Evolutionary conservation across 2,888 invertebrate species (phyloP), one percentile per base, ranked within the genome.

Genomic region (Calephelis perditalis): DNA sequence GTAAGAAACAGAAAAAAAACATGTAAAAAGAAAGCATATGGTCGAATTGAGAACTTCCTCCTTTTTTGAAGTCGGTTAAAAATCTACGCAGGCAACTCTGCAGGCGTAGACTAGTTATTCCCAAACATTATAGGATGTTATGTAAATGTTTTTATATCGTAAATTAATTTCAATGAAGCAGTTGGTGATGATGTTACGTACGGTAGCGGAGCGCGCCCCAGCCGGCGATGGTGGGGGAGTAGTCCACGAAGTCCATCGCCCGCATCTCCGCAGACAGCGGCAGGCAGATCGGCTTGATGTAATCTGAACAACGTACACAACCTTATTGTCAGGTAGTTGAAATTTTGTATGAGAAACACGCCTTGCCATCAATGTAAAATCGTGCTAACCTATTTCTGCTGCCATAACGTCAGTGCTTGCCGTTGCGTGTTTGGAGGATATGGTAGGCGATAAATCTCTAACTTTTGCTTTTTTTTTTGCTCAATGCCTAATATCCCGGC

Each of bases 161-260:
- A 8, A 40, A 11, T 6, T 43, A 26, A 10, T 44, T 46, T 57
- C n/a, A 57, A 55, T 35, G 49, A 54, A 40, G 26, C 26, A 26
- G 26, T 26, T 40, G 40, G 1, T 40, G 40, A 8, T 40, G 8
- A 6, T 44, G n/a, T 44, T 4, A 92, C 94, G 93, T 87, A 96
- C 96, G 92, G 78, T 93, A 94, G 60, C 90, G 81, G 0, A 93
- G 82, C 8, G 95, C 91, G 11, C 97, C 97, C 96, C 97, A 97
- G 26, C 97, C 97, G 36, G 95, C 96, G 5, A 97, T 92, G 71
- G 95, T 93, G 0, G 95, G 95, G 65, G 84, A 91, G 62, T 90
- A 91, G 69, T 88, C 89, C 35, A 89, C 93, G 71, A 92, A 94
- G 11, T 83, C 86, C 56, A 84, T 91, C 0, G 87, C 77, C 55